Evolutionary conservation across 2,797 vertebrate genomes (phyloP), one percentile per base, ranked within the genome.

Genomic region (Bucorvus abyssinicus): DNA sequence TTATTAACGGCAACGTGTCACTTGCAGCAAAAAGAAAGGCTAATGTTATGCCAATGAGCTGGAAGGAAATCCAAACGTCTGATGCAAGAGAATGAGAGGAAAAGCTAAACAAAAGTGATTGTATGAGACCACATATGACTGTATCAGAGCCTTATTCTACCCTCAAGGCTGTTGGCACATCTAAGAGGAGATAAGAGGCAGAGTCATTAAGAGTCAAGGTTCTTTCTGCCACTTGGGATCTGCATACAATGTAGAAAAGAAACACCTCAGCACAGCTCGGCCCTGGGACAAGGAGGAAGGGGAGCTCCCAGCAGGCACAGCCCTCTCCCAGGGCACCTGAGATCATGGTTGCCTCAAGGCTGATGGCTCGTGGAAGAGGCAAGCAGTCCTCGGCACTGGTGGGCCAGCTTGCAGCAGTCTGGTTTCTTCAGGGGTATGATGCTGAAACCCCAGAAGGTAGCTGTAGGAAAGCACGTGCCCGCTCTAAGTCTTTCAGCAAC

Each of bases 51-150:
- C 63, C 87, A 82, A 4, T 5, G 56, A 91, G 47, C 79, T 91
- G 67, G 56, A 91, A 94, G 87, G 94, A 95, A 96, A 96, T 90
- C 86, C 87, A 87, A 47, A 92, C 70, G 81, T 75, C 84, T 79
- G 45, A 65, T 63, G 67, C 64, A 86, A 53, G n/a, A 92, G 84
- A 96, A 97, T 80, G 53, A 94, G 57, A 26, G 87, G 82, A 95
- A 96, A 90, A 94, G 73, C 78, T 49, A 59, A 90, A 94, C 93
- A 96, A 94, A 96, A 93, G 89, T 50, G 67, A 90, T 92, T 81
- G 65, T 42, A 23, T 79, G 84, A 81, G 78, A 70, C 68, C 34
- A 1, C n/a, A 1, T 79, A 95, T 70, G 60, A 45, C 1, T 18
- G 8, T 26, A 87, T 70, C 94, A 91, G 86, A 81, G 67, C 44